Percentiles rank a stretch among this genome's conserved stretches.
These are phyloP conservation scores for Riptortus pedestris DNA, from an alignment of 1,140 invertebrate species.

Conservation along the genomic window DNA sequence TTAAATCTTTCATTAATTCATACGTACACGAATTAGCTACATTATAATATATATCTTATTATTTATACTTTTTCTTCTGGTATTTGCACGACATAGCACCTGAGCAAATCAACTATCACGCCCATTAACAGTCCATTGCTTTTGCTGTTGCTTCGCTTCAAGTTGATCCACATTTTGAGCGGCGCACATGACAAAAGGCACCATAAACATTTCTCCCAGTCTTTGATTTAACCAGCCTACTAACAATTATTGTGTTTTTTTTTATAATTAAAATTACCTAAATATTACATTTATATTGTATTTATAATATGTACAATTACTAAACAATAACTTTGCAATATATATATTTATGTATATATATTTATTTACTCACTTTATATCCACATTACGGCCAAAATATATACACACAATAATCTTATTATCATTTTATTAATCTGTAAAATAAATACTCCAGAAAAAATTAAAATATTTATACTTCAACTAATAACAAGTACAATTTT, in stretches of 20 bases:
- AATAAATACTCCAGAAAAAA: slow-evolving; percentile 9
- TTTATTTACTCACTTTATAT: too few relatives aligned
- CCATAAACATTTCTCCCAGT: slow-evolving; percentile 22
- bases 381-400: slow-evolving; percentile 7
- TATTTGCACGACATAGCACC: slow-evolving; percentile 27
- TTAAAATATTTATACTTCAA: slow-evolving; percentile 12
- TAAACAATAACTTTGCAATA: slow-evolving; percentile 8
- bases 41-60: slow-evolving; percentile 1
- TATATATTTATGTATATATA: slow-evolving; percentile 6
- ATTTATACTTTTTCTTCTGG: not conserved
- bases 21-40: slow-evolving; percentile 11
- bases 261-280: slow-evolving; percentile 9
- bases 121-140: slow-evolving; percentile 8
- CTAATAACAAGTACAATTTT: slow-evolving; percentile 14
- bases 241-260: slow-evolving; percentile 6
- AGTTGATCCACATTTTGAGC: slow-evolving; percentile 21
- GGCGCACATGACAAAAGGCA: slow-evolving; percentile 22
- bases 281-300: slow-evolving; percentile 7
- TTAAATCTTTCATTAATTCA: slow-evolving; percentile 14
- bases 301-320: slow-evolving; percentile 4
- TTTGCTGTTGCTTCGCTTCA: not conserved
- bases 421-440: slow-evolving; percentile 4
- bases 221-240: slow-evolving; percentile 12
- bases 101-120: slow-evolving; percentile 25
- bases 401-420: too few relatives aligned